Evolutionary conservation across 37 sponge, comb jelly and placozoan species (phyloP), one percentile per base, ranked within the genome.

Genomic region (Amphimedon queenslandica): DNA sequence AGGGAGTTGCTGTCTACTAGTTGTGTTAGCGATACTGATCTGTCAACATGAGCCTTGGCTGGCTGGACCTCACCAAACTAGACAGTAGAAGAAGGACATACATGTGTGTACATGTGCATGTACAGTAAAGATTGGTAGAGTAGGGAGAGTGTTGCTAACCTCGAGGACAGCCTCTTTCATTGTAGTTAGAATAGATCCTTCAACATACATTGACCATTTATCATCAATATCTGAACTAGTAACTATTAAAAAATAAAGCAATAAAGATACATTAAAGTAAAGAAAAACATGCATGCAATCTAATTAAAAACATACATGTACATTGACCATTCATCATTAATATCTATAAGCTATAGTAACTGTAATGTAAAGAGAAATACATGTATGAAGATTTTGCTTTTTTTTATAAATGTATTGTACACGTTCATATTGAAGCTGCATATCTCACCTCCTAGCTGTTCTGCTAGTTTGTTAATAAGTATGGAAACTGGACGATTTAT

Each of bases 171-270:
- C 61, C 66, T 88, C 89, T 58, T 30, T 74, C 61, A 88, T 38
- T 38, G 75, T 43, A 1, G 90, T 80, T 16, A 90, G 69, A 23
- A 71, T 65, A 4, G 90, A 68, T 21, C 90, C 90, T 47, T 84
- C 86, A 56, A 84, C 70, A 35, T 58, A 72, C 23, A 90, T 69
- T n/a, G 53, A 51, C 70, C 76, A 90, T 23, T 61, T 23, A 21
- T 84, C 78, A 4, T 53, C 42, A 37, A 80, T 32, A 3, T 75
- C 90, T 88, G 51, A 18, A 18, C n/a, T n/a, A n/a, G n/a, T n/a
- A n/a, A n/a, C n/a, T n/a, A n/a, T n/a, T n/a, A n/a, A n/a, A 47
- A 13, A 13, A 47, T 47, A 47, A 13, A 47, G 51, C 13, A 47
- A 13, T 8, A 47, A 47, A 47, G 13, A 18, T 8, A 47, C 51